Conservation (phyloP, 2,113 vertebrate species). For the Microtus richardsoni region DNA sequence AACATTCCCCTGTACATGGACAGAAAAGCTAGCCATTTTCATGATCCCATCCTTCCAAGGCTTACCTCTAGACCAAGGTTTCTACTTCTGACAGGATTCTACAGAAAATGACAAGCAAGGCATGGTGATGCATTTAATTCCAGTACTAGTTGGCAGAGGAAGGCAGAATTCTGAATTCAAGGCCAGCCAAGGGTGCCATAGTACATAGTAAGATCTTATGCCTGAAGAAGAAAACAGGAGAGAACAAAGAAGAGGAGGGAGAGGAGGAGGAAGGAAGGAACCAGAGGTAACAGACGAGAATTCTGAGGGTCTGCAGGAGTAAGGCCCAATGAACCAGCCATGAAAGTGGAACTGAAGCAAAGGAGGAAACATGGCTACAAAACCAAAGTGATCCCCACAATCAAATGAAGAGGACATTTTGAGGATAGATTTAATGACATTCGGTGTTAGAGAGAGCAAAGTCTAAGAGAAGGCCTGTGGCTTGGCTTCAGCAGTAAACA, state of each 20-base stretch:
- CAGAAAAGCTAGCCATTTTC: neutral
- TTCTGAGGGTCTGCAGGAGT: neutral
- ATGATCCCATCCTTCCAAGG: neutral
- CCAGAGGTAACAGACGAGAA: neutral
- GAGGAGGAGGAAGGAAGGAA: neutral
- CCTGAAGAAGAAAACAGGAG: neutral
- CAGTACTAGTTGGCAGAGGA: neutral
- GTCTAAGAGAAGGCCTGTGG: neutral
- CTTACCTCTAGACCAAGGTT: neutral
- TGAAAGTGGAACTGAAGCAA: neutral
- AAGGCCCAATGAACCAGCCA: neutral
- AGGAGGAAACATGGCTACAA: neutral
- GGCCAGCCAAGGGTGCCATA: neutral
- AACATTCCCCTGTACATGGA: neutral
- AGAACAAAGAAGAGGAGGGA: neutral
- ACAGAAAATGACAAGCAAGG: neutral
- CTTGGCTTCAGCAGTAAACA: neutral
- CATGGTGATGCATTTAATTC: neutral
- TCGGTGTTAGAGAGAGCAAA: neutral
- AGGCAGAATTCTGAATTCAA: neutral
- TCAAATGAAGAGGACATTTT: neutral
- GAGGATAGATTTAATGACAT: neutral
- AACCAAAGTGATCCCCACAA: neutral
- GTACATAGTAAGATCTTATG: neutral
- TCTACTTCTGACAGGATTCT: neutral